Evolutionary conservation across 2,797 vertebrate genomes (phyloP).

Genomic region (Craterocephalus amniculus): DNA sequence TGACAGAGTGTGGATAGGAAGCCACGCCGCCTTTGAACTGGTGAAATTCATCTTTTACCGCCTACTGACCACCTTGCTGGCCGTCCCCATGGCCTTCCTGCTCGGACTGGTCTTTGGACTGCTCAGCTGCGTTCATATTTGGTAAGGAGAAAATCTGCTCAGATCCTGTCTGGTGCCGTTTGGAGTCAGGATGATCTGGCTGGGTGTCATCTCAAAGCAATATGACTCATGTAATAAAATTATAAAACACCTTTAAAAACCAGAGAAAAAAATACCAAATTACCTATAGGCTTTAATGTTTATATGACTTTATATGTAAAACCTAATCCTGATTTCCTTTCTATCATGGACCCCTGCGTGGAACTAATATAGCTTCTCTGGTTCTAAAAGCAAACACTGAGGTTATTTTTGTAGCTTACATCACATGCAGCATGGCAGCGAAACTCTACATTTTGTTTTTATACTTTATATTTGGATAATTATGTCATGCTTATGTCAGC

Average conservation of each 20-base stretch:
- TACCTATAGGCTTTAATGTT: neutral
- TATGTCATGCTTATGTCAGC: neutral
- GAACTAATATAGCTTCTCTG: neutral
- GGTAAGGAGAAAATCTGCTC: conserved; percentile 80
- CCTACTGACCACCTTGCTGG: conserved; percentile 88
- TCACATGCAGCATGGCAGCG: neutral
- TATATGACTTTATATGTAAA: too few species aligned
- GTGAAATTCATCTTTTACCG: conserved; percentile 90
- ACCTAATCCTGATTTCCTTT: neutral
- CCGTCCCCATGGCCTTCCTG: conserved; percentile 89
- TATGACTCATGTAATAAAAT: too few species aligned
- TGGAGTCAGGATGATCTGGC: neutral
- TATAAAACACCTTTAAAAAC: neutral
- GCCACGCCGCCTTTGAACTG: conserved; percentile 92
- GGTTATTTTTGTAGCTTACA: conserved; percentile 34
- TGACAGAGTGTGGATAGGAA: conserved; percentile 94
- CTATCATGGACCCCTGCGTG: neutral
- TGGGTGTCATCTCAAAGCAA: neutral
- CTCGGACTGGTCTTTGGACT: conserved; percentile 87
- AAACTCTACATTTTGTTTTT: neutral
- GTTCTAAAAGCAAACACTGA: conserved; percentile 29
- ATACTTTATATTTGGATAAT: conserved; percentile 11
- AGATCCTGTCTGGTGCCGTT: conserved; percentile 1
- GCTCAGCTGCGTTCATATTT: conserved; percentile 94
- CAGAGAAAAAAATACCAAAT: neutral